Evolutionary conservation across 2,888 invertebrate species (phyloP), one percentile per base, ranked within the genome.

Genomic region (Lochmaea capreae): DNA sequence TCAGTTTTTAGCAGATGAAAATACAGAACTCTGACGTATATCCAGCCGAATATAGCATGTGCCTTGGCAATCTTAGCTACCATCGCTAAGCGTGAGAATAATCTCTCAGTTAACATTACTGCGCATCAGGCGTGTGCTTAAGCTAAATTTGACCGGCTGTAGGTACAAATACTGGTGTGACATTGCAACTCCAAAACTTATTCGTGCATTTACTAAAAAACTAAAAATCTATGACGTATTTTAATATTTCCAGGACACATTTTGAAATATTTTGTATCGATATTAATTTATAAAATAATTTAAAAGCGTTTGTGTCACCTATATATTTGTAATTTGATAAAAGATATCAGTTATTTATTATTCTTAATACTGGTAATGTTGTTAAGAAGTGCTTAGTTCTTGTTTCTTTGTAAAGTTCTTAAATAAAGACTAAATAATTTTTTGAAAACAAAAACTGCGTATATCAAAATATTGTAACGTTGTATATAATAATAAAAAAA

Each of bases 301-400:
- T 54, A 16, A 54, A 54, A 22, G 18, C 33, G 61, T 68, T 68
- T 68, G 68, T 68, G 68, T 52, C 33, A 33, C 61, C 68, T 59
- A 33, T 22, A 22, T 33, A 33, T 33, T 33, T 68, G 11, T 16
- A 68, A 62, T 58, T 68, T 59, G 39, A 58, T 57, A 65, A 65
- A 68, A 71, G 58, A 70, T 72, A 74, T 75, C 54, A 68, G 61
- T 67, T 73, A 61, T 71, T 65, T 62, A 66, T 70, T 67, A 68
- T 62, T 76, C 67, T 74, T 75, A 70, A 72, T 76, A 76, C 71
- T 77, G 74, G 72, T 75, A 75, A 77, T 66, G 67, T 74, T 75
- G 74, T 75, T 76, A 67, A 72, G 33, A 77, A 77, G 70, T 77
- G 77, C 77, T 77, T 76, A 68, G 65, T 77, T 69, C 62, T 62